Conservation (phyloP, 2,113 vertebrate genomes). For the Pterophyllum scalare region DNA sequence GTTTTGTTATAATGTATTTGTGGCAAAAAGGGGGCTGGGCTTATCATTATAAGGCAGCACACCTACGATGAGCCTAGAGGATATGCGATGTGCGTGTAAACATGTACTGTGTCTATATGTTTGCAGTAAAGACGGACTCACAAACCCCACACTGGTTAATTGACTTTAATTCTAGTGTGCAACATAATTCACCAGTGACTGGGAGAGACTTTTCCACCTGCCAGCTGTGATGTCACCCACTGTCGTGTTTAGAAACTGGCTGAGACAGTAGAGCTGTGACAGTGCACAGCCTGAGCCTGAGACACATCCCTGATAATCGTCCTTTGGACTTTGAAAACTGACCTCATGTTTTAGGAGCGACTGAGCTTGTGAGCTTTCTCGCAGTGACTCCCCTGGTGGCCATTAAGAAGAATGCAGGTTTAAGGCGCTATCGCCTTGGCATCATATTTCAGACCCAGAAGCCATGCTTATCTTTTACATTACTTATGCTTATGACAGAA, state of each 20-base stretch:
- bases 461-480: neutral
- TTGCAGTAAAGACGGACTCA: no score
- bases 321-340: neutral
- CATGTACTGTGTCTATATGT: no score
- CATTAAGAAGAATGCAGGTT: neutral
- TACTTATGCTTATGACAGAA: fast-evolving
- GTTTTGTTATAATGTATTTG: no score
- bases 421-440: fast-evolving
- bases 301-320: neutral
- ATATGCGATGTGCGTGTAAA: no score
- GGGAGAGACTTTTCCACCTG: neutral
- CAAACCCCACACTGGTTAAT: no score
- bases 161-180: no score
- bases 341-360: neutral
- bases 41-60: no score
- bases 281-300: neutral
- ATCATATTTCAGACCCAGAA: fast-evolving
- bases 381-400: neutral
- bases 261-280: neutral
- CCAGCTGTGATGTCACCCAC: neutral
- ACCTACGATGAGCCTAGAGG: no score
- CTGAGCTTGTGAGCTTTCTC: neutral
- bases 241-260: neutral
- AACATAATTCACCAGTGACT: neutral
- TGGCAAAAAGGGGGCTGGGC: no score